Base-by-base conservation (phyloP, 2,113 vertebrate genomes). In the Phylloscopus whistleri region DNA sequence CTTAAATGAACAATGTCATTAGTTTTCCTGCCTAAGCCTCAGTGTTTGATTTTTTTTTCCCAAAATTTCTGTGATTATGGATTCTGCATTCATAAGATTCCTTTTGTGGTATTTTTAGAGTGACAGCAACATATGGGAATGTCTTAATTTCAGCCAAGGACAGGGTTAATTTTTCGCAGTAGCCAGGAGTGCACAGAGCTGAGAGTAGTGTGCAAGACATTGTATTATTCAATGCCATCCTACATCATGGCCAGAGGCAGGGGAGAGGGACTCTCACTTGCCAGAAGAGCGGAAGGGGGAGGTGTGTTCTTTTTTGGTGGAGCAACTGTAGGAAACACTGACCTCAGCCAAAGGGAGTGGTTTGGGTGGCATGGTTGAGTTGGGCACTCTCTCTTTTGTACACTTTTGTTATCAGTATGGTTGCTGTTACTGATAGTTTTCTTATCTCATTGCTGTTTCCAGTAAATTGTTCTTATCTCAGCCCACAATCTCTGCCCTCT, bases 271-370 rank as follows among this genome's bases (percentile, higher is more conserved):
- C 13, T 49, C n/a, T 46, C 5, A 12, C 35, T 41, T n/a, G 13
- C 16, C 4, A 4, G 51, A 41, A 35, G 10, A 11, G 12, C 2
- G 4, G 3, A 37, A 24, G 7, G 13, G 14, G 13, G 4, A 9
- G 41, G 41, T 14, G 4, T 62, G 16, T 18, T 73, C 6, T 19
- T 48, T 74, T 39, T 48, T 19, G 31, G 5, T 56, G 24, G 24
- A 66, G 43, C 5, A 41, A 41, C 10, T 0, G 0, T 4, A 48
- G 43, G 20, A 56, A 41, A 66, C 19, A 27, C 23, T 28, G 19
- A 28, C 28, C 15, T 56, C n/a, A 56, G 16, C 18, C 12, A 48
- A 26, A 66, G 23, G 60, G 43, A 56, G 30, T 8, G 19, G 10
- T 56, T 48, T 48, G 41, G 28, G 23, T 66, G 30, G 3, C 41